phyloP scores from a whole-genome alignment of 2,797 vertebrate genomes.

The Champsocephalus esox region DNA sequence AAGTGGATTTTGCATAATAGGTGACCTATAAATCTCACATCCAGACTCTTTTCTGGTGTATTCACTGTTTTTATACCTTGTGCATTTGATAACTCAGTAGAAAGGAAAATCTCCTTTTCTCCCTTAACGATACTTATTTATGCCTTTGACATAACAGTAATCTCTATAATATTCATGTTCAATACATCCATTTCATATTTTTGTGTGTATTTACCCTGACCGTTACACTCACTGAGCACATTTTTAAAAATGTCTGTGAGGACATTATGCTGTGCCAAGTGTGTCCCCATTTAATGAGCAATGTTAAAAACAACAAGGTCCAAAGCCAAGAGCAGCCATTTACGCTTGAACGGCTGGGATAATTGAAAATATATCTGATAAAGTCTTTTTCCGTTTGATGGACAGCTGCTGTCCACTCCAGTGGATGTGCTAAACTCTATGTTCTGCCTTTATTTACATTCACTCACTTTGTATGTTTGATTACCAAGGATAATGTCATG shows the following conservation, averaged over 20 bases:
- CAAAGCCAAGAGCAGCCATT: slow-evolving; percentile 49
- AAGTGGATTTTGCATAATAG: too few relatives aligned
- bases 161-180: slow-evolving; percentile 9
- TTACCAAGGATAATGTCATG: too few relatives aligned
- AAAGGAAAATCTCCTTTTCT: neutral
- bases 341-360: slow-evolving; percentile 17
- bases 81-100: neutral
- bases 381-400: too few relatives aligned
- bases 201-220: slow-evolving; percentile 24
- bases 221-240: slow-evolving; percentile 3
- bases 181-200: slow-evolving; percentile 20
- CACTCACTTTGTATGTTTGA: too few relatives aligned
- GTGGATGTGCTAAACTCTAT: too few relatives aligned
- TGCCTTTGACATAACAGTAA: slow-evolving; percentile 4
- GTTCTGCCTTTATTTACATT: too few relatives aligned
- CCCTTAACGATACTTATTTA: neutral
- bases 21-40: too few relatives aligned
- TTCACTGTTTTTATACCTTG: too few relatives aligned
- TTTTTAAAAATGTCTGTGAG: slow-evolving; percentile 30
- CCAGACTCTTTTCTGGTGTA: too few relatives aligned
- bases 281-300: slow-evolving; percentile 55
- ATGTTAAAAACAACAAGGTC: slow-evolving; percentile 46
- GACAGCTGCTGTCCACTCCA: too few relatives aligned
- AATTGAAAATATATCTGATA: slow-evolving; percentile 14
- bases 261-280: slow-evolving; percentile 44